Conservation (phyloP, 2,113 vertebrate species). For the Hemiprocne comata region DNA sequence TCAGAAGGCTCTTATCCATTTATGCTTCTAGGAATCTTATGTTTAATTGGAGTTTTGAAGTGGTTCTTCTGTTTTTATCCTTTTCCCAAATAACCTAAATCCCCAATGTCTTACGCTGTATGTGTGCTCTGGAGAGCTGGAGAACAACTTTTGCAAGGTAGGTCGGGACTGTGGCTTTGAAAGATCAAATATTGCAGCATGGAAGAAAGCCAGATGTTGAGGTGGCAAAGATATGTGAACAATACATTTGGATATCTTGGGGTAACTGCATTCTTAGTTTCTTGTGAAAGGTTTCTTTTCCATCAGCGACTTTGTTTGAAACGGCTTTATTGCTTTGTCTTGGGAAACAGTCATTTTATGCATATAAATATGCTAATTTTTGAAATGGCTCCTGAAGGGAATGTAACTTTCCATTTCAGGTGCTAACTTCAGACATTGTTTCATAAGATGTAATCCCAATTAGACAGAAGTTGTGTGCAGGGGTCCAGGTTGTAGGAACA, state of each 20-base stretch:
- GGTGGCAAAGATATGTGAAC: no score
- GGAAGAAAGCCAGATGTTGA: not conserved
- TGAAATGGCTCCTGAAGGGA: not conserved
- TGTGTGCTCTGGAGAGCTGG: not conserved
- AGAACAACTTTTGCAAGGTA: not conserved
- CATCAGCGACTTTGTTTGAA: not conserved
- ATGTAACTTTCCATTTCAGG: not conserved
- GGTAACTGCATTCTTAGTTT: not conserved
- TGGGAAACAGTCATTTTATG: not conserved
- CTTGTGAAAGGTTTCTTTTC: not conserved
- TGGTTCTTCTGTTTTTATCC: not conserved
- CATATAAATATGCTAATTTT: not conserved
- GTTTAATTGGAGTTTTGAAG: not conserved
- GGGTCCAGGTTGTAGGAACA: not conserved
- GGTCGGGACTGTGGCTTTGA: not conserved
- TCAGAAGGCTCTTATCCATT: not conserved
- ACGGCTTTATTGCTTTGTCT: not conserved
- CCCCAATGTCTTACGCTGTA: not conserved
- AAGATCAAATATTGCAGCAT: not conserved
- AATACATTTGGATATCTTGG: not conserved
- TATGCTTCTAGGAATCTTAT: not conserved
- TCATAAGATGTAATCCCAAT: not conserved
- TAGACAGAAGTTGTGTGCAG: not conserved
- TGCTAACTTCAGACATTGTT: not conserved
- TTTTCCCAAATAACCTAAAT: not conserved